A percentile compares a stretch with the other conserved stretches of the same genome.
phyloP scores from a whole-genome alignment of 2,797 vertebrate genomes.

The Gymnothorax reevesii region DNA sequence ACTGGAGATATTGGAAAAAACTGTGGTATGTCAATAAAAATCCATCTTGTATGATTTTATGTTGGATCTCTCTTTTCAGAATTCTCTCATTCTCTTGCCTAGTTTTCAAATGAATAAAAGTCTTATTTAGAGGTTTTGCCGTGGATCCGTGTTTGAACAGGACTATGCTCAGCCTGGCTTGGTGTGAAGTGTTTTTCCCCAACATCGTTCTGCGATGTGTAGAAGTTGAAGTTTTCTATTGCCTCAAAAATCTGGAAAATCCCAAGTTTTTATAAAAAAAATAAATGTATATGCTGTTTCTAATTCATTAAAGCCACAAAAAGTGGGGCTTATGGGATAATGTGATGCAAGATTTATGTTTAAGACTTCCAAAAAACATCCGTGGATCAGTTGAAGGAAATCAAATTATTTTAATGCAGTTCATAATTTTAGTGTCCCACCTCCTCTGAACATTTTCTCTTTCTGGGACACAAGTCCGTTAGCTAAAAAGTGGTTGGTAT shows the following conservation, averaged over 20 bases:
- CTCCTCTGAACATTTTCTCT: background rate
- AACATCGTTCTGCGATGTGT: background rate
- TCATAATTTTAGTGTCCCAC: constrained; percentile 1
- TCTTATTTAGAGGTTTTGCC: no score
- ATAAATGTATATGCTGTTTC: background rate
- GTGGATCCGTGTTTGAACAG: no score
- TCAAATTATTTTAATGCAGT: constrained; percentile 7
- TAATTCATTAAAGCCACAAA: constrained; percentile 10
- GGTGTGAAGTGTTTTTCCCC: no score
- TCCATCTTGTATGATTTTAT: no score
- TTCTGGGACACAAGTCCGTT: background rate
- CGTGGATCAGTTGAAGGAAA: constrained; percentile 11
- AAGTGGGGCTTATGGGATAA: constrained; percentile 22
- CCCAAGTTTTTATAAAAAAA: constrained; percentile 23
- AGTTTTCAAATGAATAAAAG: no score
- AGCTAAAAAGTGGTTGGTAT: background rate
- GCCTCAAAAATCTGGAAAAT: background rate
- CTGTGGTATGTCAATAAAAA: no score
- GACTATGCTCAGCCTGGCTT: no score
- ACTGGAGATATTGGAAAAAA: no score
- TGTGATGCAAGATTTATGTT: background rate
- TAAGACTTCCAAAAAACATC: constrained; percentile 7
- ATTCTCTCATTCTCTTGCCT: no score
- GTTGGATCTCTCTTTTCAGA: no score
- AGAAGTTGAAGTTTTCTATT: background rate